Base-by-base conservation (phyloP, 2,888 invertebrate species). In the Amaurobius ferox region DNA sequence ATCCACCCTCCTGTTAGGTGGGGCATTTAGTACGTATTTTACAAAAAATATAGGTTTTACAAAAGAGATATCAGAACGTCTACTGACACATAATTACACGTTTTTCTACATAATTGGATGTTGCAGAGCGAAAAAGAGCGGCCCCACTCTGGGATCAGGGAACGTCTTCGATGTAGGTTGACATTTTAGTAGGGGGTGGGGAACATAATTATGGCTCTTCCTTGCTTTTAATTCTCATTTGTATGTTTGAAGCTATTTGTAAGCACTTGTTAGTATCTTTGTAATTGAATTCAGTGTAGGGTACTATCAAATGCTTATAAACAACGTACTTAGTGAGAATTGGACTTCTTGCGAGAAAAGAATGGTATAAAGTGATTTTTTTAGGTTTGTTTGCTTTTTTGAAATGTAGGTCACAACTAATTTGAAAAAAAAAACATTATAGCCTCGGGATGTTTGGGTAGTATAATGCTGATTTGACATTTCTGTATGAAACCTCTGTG, bases 141-240 rank as follows among this genome's bases (percentile, higher is more conserved):
- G 16, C 62, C 19, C 26, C 23, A 55, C 55, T n/a, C 40, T 16
- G 70, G 62, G 55, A 29, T 35, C 28, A 26, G 62, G 40, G 39
- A 40, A 23, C 11, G 55, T 30, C 30, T 26, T 13, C 29, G 39
- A 79, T 39, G 70, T n/a, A 28, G 40, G 78, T 70, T 70, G 78
- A 64, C 78, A 71, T 79, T 29, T 55, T 13, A 62, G 61, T 29
- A 70, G 78, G 70, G 70, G 70, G 70, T 70, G 32, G 35, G 16
- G 26, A 40, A 7, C 1, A 13, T 70, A 79, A 79, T 79, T 29
- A 62, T 44, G 71, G 78, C 62, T 64, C 26, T 79, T 79, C 32
- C 30, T 35, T 29, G 0, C 13, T 35, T 70, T 44, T 62, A n/a
- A 48, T 71, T 19, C n/a, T 1, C 29, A 48, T 44, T 32, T 55